Evolutionary conservation across 1,140 invertebrate genomes (phyloP).

Genomic region (Drosophila lini): DNA sequence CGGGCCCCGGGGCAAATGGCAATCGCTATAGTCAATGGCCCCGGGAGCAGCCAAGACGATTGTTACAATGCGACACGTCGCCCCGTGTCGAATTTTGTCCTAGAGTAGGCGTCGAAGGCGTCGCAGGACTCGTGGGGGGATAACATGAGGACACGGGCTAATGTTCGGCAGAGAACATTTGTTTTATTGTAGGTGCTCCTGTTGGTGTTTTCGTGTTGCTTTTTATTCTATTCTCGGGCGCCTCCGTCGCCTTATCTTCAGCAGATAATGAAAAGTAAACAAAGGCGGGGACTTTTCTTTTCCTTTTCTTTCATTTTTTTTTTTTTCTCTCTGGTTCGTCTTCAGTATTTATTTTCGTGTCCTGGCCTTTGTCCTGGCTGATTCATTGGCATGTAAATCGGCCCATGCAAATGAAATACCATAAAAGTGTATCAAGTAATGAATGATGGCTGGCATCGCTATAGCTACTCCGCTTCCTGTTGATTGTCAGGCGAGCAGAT

Average conservation of each 20-base stretch:
- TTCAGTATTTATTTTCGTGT: slow-evolving; percentile 15
- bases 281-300: slow-evolving; percentile 52
- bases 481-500: slow-evolving; percentile 22
- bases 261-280: slow-evolving; percentile 80
- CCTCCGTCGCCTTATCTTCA: slow-evolving; percentile 40
- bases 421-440: slow-evolving; percentile 57
- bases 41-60: slow-evolving; percentile 42
- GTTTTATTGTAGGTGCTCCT: slow-evolving; percentile 57
- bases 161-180: slow-evolving; percentile 60
- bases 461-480: slow-evolving; percentile 18
- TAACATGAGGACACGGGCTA: slow-evolving; percentile 43
- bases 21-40: slow-evolving; percentile 24
- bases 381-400: slow-evolving; percentile 79
- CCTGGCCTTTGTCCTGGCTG: slow-evolving; percentile 18
- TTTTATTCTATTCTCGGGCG: slow-evolving; percentile 53
- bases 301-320: slow-evolving; percentile 7
- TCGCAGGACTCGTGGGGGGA: slow-evolving; percentile 31
- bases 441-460: slow-evolving; percentile 36
- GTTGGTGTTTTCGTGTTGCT: slow-evolving; percentile 36
- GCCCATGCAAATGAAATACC: slow-evolving; percentile 52
- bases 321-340: background rate
- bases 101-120: slow-evolving; percentile 47
- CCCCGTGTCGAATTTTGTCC: slow-evolving; percentile 38
- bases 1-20: slow-evolving; percentile 12
- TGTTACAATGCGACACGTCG: slow-evolving; percentile 66